These are phyloP conservation scores for Dasysyrphus tricinctus DNA, from an alignment of 2,888 invertebrate genomes.

Conservation along the genomic window DNA sequence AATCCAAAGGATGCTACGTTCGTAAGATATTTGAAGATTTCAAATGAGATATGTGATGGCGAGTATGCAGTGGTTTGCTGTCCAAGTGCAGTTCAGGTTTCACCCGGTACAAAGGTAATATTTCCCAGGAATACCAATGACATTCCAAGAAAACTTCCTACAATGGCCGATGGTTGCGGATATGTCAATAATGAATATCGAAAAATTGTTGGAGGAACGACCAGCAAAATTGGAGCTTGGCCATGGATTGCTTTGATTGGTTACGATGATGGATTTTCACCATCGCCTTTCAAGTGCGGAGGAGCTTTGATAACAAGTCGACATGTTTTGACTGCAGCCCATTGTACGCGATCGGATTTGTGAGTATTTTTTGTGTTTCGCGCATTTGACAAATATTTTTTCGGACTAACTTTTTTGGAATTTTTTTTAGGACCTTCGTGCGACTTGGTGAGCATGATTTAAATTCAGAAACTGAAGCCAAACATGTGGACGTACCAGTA, in stretches of 20 bases:
- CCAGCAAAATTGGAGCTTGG: slow-evolving; percentile 89
- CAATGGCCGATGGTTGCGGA: slow-evolving; percentile 86
- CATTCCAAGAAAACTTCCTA: slow-evolving; percentile 79
- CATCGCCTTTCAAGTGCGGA: slow-evolving; percentile 82
- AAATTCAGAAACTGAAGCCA: slow-evolving; percentile 85
- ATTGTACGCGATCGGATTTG: slow-evolving; percentile 80
- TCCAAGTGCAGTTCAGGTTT: slow-evolving; percentile 75
- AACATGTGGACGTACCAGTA: slow-evolving; percentile 86
- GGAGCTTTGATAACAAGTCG: slow-evolving; percentile 84
- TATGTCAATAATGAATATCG: slow-evolving; percentile 85
- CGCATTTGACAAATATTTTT: no score
- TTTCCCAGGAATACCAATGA: slow-evolving; percentile 73
- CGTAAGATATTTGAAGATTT: slow-evolving; percentile 78
- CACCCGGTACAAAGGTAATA: background rate
- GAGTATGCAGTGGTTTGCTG: slow-evolving; percentile 79
- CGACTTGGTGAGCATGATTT: slow-evolving; percentile 92
- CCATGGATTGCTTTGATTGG: slow-evolving; percentile 92
- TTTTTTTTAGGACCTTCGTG: slow-evolving; percentile 87
- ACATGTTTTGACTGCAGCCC: slow-evolving; percentile 88
- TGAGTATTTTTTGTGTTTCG: slow-evolving; percentile 75
- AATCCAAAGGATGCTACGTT: slow-evolving; percentile 78
- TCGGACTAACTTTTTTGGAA: no score
- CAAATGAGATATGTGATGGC: slow-evolving; percentile 79
- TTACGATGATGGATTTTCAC: slow-evolving; percentile 84
- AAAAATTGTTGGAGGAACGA: slow-evolving; percentile 89